phyloP scores from a whole-genome alignment of 2,113 vertebrate genomes.

The Microtus ochrogaster region DNA sequence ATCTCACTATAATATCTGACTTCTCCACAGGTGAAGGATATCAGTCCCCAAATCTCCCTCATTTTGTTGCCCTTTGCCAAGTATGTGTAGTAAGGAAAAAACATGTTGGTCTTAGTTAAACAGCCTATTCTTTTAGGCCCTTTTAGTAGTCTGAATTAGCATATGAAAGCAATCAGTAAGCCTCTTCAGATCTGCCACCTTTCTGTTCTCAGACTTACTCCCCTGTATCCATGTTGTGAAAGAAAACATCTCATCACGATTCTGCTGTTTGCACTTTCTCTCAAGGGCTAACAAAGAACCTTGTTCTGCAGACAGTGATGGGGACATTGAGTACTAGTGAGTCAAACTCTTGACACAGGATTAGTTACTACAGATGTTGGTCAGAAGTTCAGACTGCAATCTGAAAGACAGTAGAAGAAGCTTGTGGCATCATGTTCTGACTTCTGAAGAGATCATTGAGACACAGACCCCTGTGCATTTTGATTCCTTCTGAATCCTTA shows the following conservation, averaged over 20 bases:
- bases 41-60: neutral
- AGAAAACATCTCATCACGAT: neutral
- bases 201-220: neutral
- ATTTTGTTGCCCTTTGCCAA: neutral
- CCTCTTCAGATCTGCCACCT: neutral
- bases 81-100: neutral
- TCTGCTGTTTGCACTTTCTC: neutral
- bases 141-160: neutral
- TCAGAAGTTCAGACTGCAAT: constrained; percentile 10
- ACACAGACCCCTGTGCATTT: neutral
- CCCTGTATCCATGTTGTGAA: neutral
- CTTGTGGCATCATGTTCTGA: neutral
- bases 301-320: neutral
- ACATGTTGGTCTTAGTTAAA: neutral
- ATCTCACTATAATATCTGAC: neutral
- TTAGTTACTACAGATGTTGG: neutral
- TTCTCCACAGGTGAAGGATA: neutral
- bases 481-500: neutral
- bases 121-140: neutral
- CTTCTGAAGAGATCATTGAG: neutral
- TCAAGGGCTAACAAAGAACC: neutral
- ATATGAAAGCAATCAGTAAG: neutral
- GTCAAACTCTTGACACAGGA: neutral
- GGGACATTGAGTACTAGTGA: neutral
- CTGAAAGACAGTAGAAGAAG: constrained; percentile 10